These are phyloP conservation scores for Theristicus caerulescens DNA, from an alignment of 2,113 vertebrate species.

Conservation along the genomic window DNA sequence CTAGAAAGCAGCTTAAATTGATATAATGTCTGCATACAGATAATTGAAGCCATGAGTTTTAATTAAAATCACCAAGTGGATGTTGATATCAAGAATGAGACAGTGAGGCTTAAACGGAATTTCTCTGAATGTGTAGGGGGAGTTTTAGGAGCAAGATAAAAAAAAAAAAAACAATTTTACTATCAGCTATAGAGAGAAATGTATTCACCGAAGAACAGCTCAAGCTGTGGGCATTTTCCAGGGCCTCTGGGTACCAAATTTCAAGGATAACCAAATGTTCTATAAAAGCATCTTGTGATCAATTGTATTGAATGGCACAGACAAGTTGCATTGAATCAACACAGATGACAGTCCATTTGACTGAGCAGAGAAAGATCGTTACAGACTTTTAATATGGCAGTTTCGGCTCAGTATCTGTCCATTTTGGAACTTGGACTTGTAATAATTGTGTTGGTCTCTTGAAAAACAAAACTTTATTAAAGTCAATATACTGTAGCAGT, in stretches of 20 bases:
- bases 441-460: not conserved
- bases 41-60: conserved; percentile 55
- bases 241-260: not conserved
- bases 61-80: conserved; percentile 46
- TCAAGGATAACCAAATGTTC: conserved; percentile 29
- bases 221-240: not conserved
- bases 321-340: conserved; percentile 20
- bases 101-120: not conserved
- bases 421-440: not conserved
- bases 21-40: not conserved
- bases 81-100: conserved; percentile 30
- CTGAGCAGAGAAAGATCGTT: conserved; percentile 11
- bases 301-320: conserved; percentile 32
- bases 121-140: not conserved
- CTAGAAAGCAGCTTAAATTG: conserved; percentile 10
- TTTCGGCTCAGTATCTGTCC: not conserved
- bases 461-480: not conserved
- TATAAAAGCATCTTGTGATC: conserved; percentile 32
- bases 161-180: conserved; percentile 9
- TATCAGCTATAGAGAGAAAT: not conserved
- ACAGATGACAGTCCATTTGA: conserved; percentile 14
- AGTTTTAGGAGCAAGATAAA: conserved; percentile 7
- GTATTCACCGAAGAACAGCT: not conserved
- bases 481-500: not conserved
- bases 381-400: not conserved